Conservation (phyloP, 92 coral and sea anemone genomes). For the Blastomussa wellsi region DNA sequence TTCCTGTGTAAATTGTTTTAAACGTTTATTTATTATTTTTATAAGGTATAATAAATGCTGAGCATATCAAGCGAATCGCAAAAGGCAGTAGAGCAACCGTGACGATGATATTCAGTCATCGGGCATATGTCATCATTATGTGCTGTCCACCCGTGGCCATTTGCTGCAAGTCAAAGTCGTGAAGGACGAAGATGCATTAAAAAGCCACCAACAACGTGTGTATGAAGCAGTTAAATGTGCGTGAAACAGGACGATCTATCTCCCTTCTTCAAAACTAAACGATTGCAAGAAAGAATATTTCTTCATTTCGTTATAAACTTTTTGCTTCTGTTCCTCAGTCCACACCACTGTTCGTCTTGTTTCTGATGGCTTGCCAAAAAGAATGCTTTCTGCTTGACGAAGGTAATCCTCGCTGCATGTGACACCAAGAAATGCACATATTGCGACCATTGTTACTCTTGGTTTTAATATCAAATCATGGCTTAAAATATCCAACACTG, state of each 20-base stretch:
- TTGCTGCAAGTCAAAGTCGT: no score
- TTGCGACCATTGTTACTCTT: constrained; percentile 21
- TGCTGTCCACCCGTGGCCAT: no score
- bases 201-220: background rate
- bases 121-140: no score
- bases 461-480: constrained; percentile 39
- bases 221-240: background rate
- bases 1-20: no score
- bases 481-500: constrained; percentile 43
- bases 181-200: no score
- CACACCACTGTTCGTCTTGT: constrained; percentile 46
- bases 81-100: no score
- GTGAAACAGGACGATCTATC: background rate
- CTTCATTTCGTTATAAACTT: constrained; percentile 38
- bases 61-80: no score
- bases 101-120: no score
- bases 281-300: constrained; percentile 24
- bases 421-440: constrained; percentile 39
- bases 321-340: constrained; percentile 45
- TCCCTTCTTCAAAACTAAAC: background rate
- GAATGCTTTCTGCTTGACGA: constrained; percentile 11
- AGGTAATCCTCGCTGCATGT: constrained; percentile 30
- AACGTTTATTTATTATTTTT: no score
- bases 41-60: no score
- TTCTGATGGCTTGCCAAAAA: constrained; percentile 35